Base-by-base conservation (phyloP, 2,113 vertebrate species). In the Hydropotes inermis region DNA sequence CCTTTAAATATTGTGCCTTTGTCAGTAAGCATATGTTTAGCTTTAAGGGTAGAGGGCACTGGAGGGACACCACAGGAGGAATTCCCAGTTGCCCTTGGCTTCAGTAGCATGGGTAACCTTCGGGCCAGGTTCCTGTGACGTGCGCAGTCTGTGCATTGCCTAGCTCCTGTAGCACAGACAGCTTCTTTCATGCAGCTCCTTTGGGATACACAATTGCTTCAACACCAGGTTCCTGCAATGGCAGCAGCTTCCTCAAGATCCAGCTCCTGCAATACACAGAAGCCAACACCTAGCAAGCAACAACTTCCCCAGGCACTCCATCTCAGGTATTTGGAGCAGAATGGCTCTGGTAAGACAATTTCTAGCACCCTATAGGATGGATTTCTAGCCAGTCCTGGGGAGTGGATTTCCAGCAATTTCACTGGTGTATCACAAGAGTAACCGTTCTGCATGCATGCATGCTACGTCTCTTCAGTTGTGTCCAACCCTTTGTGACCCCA, bases 31-130 rank as follows among this genome's bases (percentile, higher is more conserved):
- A 91, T 39, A 6, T 82, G 58, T 76, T 52, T 85, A 70, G 30
- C 89, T 93, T 87, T 76, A 83, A 93, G 96, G 94, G 95, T 64
- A 97, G 97, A 95, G 95, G 95, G 89, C 98, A 88, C 64, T 67
- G 57, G 89, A 85, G 97, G 96, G 96, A 91, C 76, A 57, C 3
- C 23, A 13, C 33, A 13, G 54, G n/a, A 82, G 30, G 58, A 60
- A n/a, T 60, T 95, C n/a, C 58, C 39, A 60, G 30, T 55, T 95
- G 28, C 58, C 39, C 19, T 52, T 57, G 14, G 27, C 60, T 60
- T 45, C 23, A 2, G 14, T 6, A 36, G 83, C 16, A 14, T 0
- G 27, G 50, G 55, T 28, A 67, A 52, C 78, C 87, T 54, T 28
- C 23, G 21, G 10, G 30, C 55, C 82, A 36, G 74, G 43, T 30